These are phyloP conservation scores for Heliconius sara DNA, from an alignment of 2,888 invertebrate species.

Conservation along the genomic window DNA sequence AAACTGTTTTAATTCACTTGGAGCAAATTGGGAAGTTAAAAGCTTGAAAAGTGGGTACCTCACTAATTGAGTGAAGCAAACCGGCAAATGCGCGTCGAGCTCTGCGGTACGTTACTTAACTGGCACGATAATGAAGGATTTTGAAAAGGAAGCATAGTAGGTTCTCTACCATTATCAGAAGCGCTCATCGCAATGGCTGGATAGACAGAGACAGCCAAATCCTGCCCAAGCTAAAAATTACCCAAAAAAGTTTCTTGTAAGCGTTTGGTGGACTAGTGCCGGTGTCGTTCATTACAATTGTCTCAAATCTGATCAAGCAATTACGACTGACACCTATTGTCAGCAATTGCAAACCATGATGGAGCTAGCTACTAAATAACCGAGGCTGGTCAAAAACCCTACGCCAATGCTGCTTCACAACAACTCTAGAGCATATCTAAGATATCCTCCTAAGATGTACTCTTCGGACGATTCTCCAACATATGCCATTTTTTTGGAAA, in stretches of 20 bases:
- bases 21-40: too few relatives aligned
- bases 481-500: background rate
- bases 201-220: background rate
- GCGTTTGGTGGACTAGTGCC: background rate
- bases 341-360: background rate
- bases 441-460: too few relatives aligned
- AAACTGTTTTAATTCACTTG: too few relatives aligned
- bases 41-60: too few relatives aligned
- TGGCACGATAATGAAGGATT: too few relatives aligned
- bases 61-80: too few relatives aligned
- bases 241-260: background rate
- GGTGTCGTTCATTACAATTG: background rate
- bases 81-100: too few relatives aligned
- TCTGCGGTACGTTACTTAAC: too few relatives aligned
- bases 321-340: background rate
- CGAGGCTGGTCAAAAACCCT: background rate
- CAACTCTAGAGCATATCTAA: too few relatives aligned
- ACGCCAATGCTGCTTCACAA: too few relatives aligned
- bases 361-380: background rate
- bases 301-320: background rate
- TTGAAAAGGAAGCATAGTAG: background rate
- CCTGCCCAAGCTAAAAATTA: background rate
- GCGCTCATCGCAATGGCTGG: background rate
- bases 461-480: background rate
- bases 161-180: background rate